A percentile compares a stretch with the other conserved stretches of the same genome.
phyloP scores from a whole-genome alignment of 2,888 invertebrate genomes.

The Troides aeacus region DNA sequence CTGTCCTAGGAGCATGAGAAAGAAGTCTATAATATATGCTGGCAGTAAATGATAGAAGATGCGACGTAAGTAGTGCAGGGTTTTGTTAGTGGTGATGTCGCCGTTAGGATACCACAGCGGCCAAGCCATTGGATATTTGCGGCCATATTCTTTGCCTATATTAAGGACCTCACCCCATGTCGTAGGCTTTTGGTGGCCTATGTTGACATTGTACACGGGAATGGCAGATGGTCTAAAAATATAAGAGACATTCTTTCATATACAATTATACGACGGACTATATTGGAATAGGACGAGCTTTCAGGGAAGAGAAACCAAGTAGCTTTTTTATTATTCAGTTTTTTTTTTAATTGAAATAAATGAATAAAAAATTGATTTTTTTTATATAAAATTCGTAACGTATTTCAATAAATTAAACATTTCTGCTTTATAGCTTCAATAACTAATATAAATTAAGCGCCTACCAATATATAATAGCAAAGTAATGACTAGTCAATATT shows the following conservation, averaged over 20 bases:
- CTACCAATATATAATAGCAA: not conserved
- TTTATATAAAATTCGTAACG: too few relatives aligned
- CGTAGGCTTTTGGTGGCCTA: constrained; percentile 88
- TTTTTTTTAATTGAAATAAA: too few relatives aligned
- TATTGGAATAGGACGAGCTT: too few relatives aligned
- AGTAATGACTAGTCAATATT: too few relatives aligned
- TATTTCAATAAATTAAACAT: not conserved
- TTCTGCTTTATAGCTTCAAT: too few relatives aligned
- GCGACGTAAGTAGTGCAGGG: constrained; percentile 83
- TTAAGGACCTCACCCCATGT: constrained; percentile 92
- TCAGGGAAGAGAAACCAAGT: too few relatives aligned
- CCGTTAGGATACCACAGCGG: constrained; percentile 93
- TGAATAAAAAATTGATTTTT: too few relatives aligned
- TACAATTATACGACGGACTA: too few relatives aligned
- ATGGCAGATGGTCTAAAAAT: constrained; percentile 79
- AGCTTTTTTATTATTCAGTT: too few relatives aligned
- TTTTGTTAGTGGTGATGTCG: constrained; percentile 83
- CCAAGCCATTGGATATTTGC: constrained; percentile 88
- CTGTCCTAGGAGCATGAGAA: constrained; percentile 86
- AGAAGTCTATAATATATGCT: constrained; percentile 88
- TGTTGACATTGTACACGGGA: constrained; percentile 94
- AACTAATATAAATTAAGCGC: not conserved
- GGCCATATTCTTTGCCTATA: constrained; percentile 82
- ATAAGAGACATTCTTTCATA: too few relatives aligned
- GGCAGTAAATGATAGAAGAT: constrained; percentile 88